These are phyloP conservation scores for Cancer borealis DNA, from an alignment of 2,888 invertebrate genomes.

Conservation along the genomic window DNA sequence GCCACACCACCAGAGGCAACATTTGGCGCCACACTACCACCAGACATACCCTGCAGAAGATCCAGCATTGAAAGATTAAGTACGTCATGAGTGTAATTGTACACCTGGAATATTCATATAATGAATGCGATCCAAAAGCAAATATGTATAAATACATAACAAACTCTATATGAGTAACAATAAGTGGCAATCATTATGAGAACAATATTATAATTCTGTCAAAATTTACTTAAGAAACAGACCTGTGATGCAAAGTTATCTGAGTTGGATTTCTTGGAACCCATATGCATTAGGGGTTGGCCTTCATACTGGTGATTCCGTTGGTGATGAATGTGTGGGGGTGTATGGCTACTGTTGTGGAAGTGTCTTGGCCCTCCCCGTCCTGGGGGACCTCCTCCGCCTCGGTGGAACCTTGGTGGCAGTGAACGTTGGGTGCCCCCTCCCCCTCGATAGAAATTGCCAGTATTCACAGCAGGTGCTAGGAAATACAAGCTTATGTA, in stretches of 20 bases:
- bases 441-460: constrained; percentile 47
- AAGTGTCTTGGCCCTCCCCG: constrained; percentile 44
- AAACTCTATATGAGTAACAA: not conserved
- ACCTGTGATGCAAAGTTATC: constrained; percentile 65
- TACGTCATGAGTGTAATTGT: not conserved
- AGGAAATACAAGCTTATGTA: not conserved
- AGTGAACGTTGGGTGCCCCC: constrained; percentile 53
- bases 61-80: not conserved
- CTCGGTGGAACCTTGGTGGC: constrained; percentile 68
- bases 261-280: constrained; percentile 62
- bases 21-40: constrained; percentile 56
- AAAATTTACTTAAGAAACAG: not conserved
- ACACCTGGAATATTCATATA: not conserved
- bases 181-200: not conserved
- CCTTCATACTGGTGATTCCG: constrained; percentile 64
- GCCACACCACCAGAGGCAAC: constrained; percentile 61
- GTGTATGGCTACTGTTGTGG: constrained; percentile 46
- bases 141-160: not conserved
- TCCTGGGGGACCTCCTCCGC: constrained; percentile 52
- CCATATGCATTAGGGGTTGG: constrained; percentile 69
- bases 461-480: not conserved
- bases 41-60: constrained; percentile 56
- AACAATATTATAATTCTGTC: not conserved
- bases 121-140: not conserved
- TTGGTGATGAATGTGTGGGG: constrained; percentile 50